phyloP scores from a whole-genome alignment of 2,888 invertebrate species.

The Idaea straminata region DNA sequence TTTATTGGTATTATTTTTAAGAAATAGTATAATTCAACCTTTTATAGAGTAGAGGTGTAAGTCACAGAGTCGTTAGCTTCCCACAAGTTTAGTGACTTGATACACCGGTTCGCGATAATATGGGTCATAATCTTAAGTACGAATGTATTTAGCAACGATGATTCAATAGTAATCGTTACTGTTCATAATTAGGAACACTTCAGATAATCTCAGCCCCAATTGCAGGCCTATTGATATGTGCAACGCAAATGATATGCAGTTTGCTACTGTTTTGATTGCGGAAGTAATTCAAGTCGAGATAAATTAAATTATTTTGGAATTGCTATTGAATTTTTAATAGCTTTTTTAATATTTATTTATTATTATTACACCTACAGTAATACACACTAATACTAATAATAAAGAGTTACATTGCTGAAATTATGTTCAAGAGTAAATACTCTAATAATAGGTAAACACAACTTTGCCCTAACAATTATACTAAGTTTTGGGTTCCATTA shows the following conservation, averaged over 20 bases:
- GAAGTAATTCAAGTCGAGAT: too few species aligned
- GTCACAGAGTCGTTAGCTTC: constrained; percentile 14
- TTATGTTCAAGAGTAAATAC: too few species aligned
- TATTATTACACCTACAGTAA: too few species aligned
- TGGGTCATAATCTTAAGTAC: constrained; percentile 19
- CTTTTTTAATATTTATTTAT: too few species aligned
- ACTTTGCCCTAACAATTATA: too few species aligned
- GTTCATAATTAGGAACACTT: constrained; percentile 11
- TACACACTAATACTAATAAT: too few species aligned
- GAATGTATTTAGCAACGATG: constrained; percentile 11
- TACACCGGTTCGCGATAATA: constrained; percentile 11
- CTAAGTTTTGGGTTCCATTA: too few species aligned
- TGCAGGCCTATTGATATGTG: not conserved
- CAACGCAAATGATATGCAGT: not conserved
- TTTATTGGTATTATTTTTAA: constrained; percentile 10
- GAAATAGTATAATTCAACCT: constrained; percentile 9
- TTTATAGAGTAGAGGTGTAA: constrained; percentile 12
- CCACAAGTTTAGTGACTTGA: constrained; percentile 12
- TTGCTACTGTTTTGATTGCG: not conserved
- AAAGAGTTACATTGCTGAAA: too few species aligned
- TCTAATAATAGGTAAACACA: too few species aligned
- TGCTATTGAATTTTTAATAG: too few species aligned
- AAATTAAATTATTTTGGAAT: too few species aligned
- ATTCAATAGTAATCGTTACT: constrained; percentile 11
- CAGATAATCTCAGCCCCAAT: not conserved